phyloP scores from a whole-genome alignment of 2,797 vertebrate species.

The Enteromius fasciolatus region DNA sequence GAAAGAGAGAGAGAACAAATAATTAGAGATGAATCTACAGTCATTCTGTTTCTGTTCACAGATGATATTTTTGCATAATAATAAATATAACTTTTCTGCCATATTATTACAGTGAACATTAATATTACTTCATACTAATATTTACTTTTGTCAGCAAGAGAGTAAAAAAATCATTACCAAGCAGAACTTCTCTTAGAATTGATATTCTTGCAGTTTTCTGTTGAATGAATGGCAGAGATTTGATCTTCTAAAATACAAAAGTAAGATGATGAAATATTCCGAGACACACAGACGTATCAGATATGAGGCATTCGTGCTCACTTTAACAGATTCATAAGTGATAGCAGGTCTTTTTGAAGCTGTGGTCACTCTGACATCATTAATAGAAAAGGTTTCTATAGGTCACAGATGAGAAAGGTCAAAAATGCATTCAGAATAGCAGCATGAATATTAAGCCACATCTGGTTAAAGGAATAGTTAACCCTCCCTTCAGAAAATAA shows the following conservation, averaged over 20 bases:
- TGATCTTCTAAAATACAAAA: conserved; percentile 19
- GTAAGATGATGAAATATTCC: neutral
- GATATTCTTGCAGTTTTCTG: neutral
- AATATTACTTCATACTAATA: neutral
- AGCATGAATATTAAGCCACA: neutral
- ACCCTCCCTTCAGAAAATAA: neutral
- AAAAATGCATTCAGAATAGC: neutral
- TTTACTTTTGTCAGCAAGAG: conserved; percentile 4
- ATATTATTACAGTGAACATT: neutral
- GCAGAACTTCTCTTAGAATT: neutral
- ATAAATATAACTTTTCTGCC: neutral
- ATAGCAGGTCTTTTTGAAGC: neutral
- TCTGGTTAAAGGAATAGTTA: neutral
- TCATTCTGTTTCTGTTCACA: neutral
- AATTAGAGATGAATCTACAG: neutral
- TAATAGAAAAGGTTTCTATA: conserved; percentile 4
- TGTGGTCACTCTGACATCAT: neutral
- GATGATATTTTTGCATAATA: neutral
- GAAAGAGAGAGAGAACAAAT: neutral
- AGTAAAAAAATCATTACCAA: neutral
- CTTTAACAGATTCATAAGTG: neutral
- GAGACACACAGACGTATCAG: neutral
- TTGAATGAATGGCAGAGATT: neutral
- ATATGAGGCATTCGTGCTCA: neutral
- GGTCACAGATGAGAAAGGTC: neutral